phyloP scores from a whole-genome alignment of 2,113 vertebrate genomes.

The Limanda limanda region DNA sequence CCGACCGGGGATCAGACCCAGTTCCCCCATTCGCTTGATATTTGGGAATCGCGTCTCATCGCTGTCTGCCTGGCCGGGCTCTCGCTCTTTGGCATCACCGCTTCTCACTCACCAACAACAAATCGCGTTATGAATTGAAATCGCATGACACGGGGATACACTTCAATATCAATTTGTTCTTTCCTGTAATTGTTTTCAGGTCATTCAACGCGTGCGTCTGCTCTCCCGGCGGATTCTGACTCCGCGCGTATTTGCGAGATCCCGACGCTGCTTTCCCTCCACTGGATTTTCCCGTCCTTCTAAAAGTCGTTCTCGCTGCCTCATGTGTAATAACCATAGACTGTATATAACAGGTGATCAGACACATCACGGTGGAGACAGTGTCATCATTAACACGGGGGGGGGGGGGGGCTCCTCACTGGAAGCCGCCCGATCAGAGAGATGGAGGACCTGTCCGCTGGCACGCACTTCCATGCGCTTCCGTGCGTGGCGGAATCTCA shows the following conservation, averaged over 20 bases:
- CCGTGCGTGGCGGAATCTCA: slow-evolving; percentile 36
- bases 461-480: slow-evolving; percentile 33
- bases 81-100: slow-evolving; percentile 42
- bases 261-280: not conserved
- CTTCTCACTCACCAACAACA: slow-evolving; percentile 6
- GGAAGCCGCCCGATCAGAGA: slow-evolving; percentile 31
- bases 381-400: slow-evolving; percentile 13
- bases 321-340: not conserved
- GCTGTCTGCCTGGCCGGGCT: slow-evolving; percentile 17
- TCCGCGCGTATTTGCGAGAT: slow-evolving; percentile 54
- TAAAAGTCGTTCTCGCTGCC: slow-evolving; percentile 9
- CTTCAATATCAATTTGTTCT: not conserved
- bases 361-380: not conserved
- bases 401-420: slow-evolving; percentile 37
- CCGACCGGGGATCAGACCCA: slow-evolving; percentile 55
- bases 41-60: slow-evolving; percentile 46
- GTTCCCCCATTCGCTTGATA: slow-evolving; percentile 44
- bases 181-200: not conserved
- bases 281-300: not conserved
- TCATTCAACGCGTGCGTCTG: slow-evolving; percentile 20
- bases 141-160: not conserved
- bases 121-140: not conserved
- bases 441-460: slow-evolving; percentile 47
- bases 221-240: not conserved
- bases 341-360: not conserved